Evolutionary conservation across 2,888 invertebrate species (phyloP), one percentile per base, ranked within the genome.

Genomic region (Archips xylosteana): DNA sequence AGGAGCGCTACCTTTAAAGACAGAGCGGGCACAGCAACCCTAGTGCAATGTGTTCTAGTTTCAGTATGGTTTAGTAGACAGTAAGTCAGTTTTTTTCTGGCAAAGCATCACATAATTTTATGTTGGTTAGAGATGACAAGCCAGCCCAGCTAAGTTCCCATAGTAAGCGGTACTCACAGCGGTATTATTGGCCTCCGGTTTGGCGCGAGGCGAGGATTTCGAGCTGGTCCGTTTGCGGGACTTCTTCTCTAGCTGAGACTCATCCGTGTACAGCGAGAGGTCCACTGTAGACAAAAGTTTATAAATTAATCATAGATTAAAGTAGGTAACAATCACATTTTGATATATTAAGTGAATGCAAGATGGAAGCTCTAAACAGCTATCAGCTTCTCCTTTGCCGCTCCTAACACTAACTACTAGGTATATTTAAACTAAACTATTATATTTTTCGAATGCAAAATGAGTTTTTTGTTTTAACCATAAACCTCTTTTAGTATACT

Each of bases 231-330:
- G 89, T 78, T 93, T 92, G 80, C 92, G 90, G 0, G 89, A 81
- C 81, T 95, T 95, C 89, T 95, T 96, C 85, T 96, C 96, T 77
- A 97, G 90, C 89, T 97, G 97, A 73, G 97, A 97, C 90, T 97
- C 97, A 87, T 97, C 97, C 86, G 96, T 97, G 91, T 96, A 97
- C 66, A 98, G 94, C 13, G 97, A 97, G 64, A 98, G 95, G 87
- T 98, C 98, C 95, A 98, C 97, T 97, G 92, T 67, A 93, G 89
- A n/a, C 45, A 63, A 3, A 59, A 60, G 75, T 75, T 78, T 71
- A 78, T 68, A 70, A 59, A 72, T 77, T 64, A 57, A 15, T 51
- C n/a, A 3, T 23, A 23, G 23, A 23, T 1, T 23, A 23, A 23
- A 23, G 23, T n/a, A n/a, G n/a, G n/a, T 23, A 23, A 23, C 23